Conservation (phyloP, 2,797 vertebrate genomes). For the Gymnoscopelus braueri region DNA sequence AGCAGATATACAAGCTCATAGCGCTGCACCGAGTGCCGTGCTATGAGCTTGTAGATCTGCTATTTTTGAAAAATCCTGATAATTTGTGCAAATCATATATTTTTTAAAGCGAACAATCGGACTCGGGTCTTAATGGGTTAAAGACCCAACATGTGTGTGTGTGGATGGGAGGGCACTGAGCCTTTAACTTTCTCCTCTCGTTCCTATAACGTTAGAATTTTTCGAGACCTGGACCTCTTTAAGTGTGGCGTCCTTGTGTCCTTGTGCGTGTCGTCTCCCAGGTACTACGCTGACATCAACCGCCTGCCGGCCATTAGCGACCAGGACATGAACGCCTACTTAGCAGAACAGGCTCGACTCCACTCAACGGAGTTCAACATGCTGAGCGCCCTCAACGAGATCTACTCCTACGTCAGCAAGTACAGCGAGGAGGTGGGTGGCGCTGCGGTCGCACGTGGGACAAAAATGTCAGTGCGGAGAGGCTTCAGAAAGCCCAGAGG, state of each 20-base stretch:
- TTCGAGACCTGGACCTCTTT: background rate
- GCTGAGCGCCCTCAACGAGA: slow-evolving; percentile 97
- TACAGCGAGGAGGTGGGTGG: slow-evolving; percentile 94
- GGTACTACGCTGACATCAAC: slow-evolving; percentile 98
- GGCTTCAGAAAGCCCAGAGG: slow-evolving; percentile 52
- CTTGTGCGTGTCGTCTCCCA: slow-evolving; percentile 62
- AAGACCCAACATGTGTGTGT: no score
- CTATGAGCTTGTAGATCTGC: no score
- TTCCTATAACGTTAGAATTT: background rate
- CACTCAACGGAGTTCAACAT: slow-evolving; percentile 96
- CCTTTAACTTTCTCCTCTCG: background rate
- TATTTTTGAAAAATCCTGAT: no score
- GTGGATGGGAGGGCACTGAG: background rate
- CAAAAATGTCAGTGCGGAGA: slow-evolving; percentile 32
- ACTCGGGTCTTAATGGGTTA: no score
- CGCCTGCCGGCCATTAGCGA: slow-evolving; percentile 97
- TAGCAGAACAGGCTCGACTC: slow-evolving; percentile 96
- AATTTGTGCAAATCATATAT: no score
- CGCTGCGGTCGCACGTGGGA: no score
- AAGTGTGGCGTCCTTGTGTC: slow-evolving; percentile 16
- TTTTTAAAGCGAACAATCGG: no score
- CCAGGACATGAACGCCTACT: slow-evolving; percentile 99
- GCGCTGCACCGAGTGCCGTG: no score
- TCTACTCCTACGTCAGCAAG: slow-evolving; percentile 98
- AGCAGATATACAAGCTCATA: no score